Evolutionary conservation across 2,888 invertebrate species (phyloP), one percentile per base, ranked within the genome.

Genomic region (Meandrusa payeni): DNA sequence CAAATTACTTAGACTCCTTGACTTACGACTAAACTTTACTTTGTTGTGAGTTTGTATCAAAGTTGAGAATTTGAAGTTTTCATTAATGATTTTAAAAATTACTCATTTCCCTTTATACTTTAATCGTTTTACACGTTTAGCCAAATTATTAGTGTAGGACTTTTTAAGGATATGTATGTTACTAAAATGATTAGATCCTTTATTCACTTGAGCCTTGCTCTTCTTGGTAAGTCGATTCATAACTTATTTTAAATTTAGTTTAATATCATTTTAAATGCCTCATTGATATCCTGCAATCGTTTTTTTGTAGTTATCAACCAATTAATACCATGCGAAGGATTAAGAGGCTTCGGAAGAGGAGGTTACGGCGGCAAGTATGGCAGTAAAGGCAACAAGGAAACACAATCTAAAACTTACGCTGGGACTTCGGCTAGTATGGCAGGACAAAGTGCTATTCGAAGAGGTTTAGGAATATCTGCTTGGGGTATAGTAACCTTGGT

Each of bases 401-500:
- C 61, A 1, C 73, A 74, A 39, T 59, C 69, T 2, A 52, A 52
- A 29, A 41, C 34, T 5, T 55, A 67, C 4, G 52, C 50, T 7
- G 73, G 73, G 2, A 59, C 66, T n/a, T 64, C 69, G 13, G 42
- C 66, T 11, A 72, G 73, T 2, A 47, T 69, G 7, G 64, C 76
- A 2, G 54, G 67, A 3, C 72, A 78, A 43, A 64, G 62, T 23
- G 29, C 69, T 1, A 57, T 71, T 1, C 61, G 76, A 23, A 65
- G 66, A 60, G 85, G 88, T 7, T 53, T 87, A n/a, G 89, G 89
- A 2, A 74, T 91, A 20, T 91, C 92, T 0, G 92, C 92, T 0
- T 93, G 92, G 89, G 92, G 92, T 10, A 89, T 93, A 15, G 89
- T 91, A 5, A 69, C 80, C n/a, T 56, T 91, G 5, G 69, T 90